phyloP scores from a whole-genome alignment of 2,113 vertebrate species.

The Dunckerocampus dactyliophorus region DNA sequence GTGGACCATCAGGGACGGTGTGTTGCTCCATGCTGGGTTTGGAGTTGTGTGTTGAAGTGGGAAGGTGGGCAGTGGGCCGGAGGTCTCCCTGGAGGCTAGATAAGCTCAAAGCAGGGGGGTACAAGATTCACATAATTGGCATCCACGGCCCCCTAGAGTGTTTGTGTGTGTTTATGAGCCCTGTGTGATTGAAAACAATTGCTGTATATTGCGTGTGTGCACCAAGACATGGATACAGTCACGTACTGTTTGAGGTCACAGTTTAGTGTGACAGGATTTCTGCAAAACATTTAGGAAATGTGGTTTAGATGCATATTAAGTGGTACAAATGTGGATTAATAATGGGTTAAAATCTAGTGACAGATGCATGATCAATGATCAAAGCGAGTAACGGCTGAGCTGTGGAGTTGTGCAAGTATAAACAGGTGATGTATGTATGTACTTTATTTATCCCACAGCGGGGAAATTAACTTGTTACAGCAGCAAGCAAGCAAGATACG shows the following conservation, averaged over 20 bases:
- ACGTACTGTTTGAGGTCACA: not conserved
- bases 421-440: too few species aligned
- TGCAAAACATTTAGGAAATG: slow-evolving; percentile 5
- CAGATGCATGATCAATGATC: too few species aligned
- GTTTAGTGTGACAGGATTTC: not conserved
- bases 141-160: slow-evolving; percentile 24
- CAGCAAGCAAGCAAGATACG: too few species aligned
- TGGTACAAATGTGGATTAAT: not conserved
- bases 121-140: slow-evolving; percentile 31
- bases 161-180: slow-evolving; percentile 27
- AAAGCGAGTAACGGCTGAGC: too few species aligned
- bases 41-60: slow-evolving; percentile 27
- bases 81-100: slow-evolving; percentile 42
- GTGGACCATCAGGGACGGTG: slow-evolving; percentile 39
- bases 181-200: slow-evolving; percentile 1
- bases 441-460: too few species aligned
- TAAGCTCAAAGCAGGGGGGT: slow-evolving; percentile 27
- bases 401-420: too few species aligned
- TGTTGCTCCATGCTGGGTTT: slow-evolving; percentile 32
- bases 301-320: not conserved
- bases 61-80: slow-evolving; percentile 22
- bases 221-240: too few species aligned
- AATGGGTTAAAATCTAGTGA: too few species aligned
- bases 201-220: not conserved
- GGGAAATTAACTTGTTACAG: too few species aligned